A percentile compares a stretch with the other conserved stretches of the same genome.
phyloP scores from a whole-genome alignment of 2,888 invertebrate genomes.

The Epinotia bilunana region DNA sequence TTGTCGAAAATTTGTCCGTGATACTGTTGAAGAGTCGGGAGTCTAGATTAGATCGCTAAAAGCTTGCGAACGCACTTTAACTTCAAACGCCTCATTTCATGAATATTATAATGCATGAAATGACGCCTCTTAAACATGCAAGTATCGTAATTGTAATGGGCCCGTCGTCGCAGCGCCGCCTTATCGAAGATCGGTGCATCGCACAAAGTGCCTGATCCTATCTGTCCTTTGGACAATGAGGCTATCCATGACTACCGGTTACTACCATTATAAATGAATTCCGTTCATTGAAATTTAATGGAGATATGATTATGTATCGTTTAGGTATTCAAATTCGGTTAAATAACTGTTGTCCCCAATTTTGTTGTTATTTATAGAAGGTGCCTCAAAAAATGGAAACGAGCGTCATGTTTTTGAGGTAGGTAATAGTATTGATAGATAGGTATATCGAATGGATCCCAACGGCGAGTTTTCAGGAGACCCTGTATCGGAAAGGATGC shows the following conservation, averaged over 20 bases:
- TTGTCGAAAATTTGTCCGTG: not conserved
- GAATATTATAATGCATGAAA: constrained; percentile 36
- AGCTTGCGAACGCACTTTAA: not conserved
- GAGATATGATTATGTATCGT: constrained; percentile 30
- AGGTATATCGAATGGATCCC: too few relatives aligned
- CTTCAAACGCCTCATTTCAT: constrained; percentile 6
- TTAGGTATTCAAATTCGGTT: constrained; percentile 19
- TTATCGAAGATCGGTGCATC: constrained; percentile 53
- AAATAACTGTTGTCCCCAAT: not conserved
- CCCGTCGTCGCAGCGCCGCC: constrained; percentile 49
- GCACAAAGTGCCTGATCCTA: constrained; percentile 52
- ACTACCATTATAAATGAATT: constrained; percentile 49
- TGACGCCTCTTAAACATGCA: constrained; percentile 44
- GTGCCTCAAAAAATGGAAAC: not conserved
- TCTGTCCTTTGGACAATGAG: constrained; percentile 56
- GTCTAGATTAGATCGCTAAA: constrained; percentile 1
- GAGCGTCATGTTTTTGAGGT: too few relatives aligned
- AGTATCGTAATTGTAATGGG: constrained; percentile 55
- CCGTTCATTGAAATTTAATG: constrained; percentile 50
- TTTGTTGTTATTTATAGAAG: not conserved
- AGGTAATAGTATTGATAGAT: too few relatives aligned
- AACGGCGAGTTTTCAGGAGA: too few relatives aligned
- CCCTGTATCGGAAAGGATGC: too few relatives aligned
- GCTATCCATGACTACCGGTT: constrained; percentile 52
- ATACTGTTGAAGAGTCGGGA: not conserved